Percentiles rank a stretch among this genome's conserved stretches.
Evolutionary conservation across 1,140 invertebrate genomes (phyloP).

Genomic region (Procambarus clarkii): DNA sequence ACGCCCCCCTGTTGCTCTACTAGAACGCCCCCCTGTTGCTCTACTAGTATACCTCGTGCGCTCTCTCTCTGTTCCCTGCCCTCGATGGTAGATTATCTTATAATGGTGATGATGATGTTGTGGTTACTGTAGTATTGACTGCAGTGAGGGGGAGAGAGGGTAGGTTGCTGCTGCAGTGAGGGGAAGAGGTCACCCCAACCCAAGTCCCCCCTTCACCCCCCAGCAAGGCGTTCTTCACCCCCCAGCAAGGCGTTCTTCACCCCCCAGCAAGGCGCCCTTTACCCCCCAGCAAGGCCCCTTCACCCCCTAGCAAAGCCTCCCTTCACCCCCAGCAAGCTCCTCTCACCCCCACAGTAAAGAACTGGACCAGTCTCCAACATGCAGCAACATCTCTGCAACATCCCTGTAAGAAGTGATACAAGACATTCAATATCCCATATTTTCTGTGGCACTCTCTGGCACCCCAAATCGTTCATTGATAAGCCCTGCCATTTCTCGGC

Average conservation of each 20-base stretch:
- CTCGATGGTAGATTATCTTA: too few species aligned
- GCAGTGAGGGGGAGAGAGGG: too few species aligned
- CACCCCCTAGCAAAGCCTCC: neutral
- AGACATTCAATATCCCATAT: slow-evolving; percentile 47
- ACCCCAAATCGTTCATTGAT: slow-evolving; percentile 51
- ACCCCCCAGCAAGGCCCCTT: neutral
- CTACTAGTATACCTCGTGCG: too few species aligned
- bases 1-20: too few species aligned
- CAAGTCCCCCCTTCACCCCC: neutral
- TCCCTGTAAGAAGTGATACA: slow-evolving; percentile 35
- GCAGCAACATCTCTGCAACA: neutral
- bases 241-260: neutral
- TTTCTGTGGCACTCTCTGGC: neutral
- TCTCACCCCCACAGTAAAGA: neutral
- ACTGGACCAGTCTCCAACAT: neutral
- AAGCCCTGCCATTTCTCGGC: slow-evolving; percentile 60
- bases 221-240: too few species aligned
- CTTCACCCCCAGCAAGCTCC: too few species aligned
- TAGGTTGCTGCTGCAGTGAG: too few species aligned
- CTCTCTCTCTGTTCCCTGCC: too few species aligned
- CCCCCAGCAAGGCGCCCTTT: neutral
- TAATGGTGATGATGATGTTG: too few species aligned
- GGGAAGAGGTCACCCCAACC: too few species aligned
- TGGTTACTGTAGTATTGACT: too few species aligned
- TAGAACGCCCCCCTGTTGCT: too few species aligned